phyloP scores from a whole-genome alignment of 1,140 invertebrate genomes.

The Chrysomallon squamiferum region DNA sequence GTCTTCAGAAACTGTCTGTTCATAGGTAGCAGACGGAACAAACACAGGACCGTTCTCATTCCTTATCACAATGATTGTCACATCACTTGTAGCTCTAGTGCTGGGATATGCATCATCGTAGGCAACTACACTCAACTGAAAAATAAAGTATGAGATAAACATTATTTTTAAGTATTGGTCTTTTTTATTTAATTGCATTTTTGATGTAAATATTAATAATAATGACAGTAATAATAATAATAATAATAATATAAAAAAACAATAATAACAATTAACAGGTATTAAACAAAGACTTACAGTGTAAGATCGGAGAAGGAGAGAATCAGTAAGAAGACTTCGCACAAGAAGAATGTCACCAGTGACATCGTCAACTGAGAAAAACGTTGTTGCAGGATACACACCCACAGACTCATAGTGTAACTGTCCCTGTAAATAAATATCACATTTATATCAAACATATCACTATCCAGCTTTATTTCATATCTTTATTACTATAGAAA shows the following conservation, averaged over 20 bases:
- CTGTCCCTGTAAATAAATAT: conserved; percentile 24
- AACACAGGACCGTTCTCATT: conserved; percentile 39
- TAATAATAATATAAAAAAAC: too few species aligned
- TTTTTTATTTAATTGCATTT: too few species aligned
- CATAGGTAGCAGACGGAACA: conserved; percentile 33
- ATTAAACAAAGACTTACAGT: conserved; percentile 19
- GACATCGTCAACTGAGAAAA: conserved; percentile 23
- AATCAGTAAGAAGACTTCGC: conserved; percentile 23
- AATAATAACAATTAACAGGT: too few species aligned
- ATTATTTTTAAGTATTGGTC: too few species aligned
- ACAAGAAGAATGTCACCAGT: conserved; percentile 18
- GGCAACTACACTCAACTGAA: conserved; percentile 27
- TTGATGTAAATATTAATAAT: too few species aligned
- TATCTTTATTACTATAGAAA: too few species aligned
- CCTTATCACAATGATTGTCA: conserved; percentile 36
- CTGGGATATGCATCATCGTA: conserved; percentile 39
- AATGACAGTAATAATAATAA: too few species aligned
- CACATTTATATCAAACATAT: too few species aligned
- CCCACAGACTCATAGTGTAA: conserved; percentile 30
- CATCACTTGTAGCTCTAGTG: conserved; percentile 22
- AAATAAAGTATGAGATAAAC: too few species aligned
- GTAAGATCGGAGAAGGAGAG: conserved; percentile 21
- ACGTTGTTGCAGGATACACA: conserved; percentile 31
- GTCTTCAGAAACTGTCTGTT: conserved; percentile 25
- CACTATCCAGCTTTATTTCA: too few species aligned